Conservation (phyloP, 2,113 vertebrate genomes). For the cat (Felis catus) region F.catus_Fca126_mat1.0 CM031412.1:117700501-117701000, state of each 20-base stretch:
- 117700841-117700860: slow-evolving; percentile 60
- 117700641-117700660: not conserved
- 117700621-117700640: not conserved
- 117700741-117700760: not conserved
- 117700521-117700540: not conserved
- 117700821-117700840: slow-evolving; percentile 78
- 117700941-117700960: not conserved
- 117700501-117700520: not conserved
- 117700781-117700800: slow-evolving; percentile 48
- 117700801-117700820: slow-evolving; percentile 75
- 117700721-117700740: not conserved
- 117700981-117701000: not conserved
- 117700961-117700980: not conserved
- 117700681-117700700: not conserved
- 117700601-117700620: slow-evolving; percentile 9
- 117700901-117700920: slow-evolving; percentile 2
- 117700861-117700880: slow-evolving; percentile 51
- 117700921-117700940: not conserved
- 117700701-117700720: not conserved
- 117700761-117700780: not conserved
- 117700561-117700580: not conserved
- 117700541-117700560: not conserved
- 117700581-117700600: slow-evolving; percentile 2
- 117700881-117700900: slow-evolving; percentile 32
- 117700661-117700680: not conserved